Evolutionary conservation across 2,888 invertebrate genomes (phyloP), one percentile per base, ranked within the genome.

Genomic region (Plemyria rubiginata): DNA sequence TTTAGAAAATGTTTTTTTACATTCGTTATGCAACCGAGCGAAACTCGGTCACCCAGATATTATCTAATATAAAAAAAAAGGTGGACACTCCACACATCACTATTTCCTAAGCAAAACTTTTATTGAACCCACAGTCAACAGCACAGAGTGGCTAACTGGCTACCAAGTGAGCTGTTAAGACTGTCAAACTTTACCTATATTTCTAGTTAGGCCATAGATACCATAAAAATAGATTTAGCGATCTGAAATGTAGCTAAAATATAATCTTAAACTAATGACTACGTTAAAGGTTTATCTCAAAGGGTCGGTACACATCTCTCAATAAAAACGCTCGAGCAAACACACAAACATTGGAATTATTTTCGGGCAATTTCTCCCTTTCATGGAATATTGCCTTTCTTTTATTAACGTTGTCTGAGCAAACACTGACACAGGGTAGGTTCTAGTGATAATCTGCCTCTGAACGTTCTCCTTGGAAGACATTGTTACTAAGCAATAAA

Each of bases 321-420:
- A 68, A 68, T 68, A 64, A 54, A 57, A 62, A 49, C 50, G 60
- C 50, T 52, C 54, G 32, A 43, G 52, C 59, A 61, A 60, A 62
- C 65, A 68, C 40, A 68, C 66, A 66, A 62, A 66, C 68, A 69
- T 62, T 48, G 53, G 48, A 54, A 62, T 66, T 63, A 60, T 59
- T 62, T 60, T 62, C 68, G 51, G 46, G 55, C 55, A 54, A 64
- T 64, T 64, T 56, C 43, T 56, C 41, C 55, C 49, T 56, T 45
- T 55, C 60, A 63, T 48, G 36, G 22, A 40, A 60, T 64, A 63
- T 63, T 63, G 55, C 55, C 55, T 63, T 54, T 48, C 41, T 38
- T 64, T 64, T 64, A 60, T 56, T 64, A 64, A 64, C 49, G 41
- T 36, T 48, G 46, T 38, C 22, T 53, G 46, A 40, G 29, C 15